Conservation (phyloP, 1,140 invertebrate species). For the Ostrea denselamellosa region DNA sequence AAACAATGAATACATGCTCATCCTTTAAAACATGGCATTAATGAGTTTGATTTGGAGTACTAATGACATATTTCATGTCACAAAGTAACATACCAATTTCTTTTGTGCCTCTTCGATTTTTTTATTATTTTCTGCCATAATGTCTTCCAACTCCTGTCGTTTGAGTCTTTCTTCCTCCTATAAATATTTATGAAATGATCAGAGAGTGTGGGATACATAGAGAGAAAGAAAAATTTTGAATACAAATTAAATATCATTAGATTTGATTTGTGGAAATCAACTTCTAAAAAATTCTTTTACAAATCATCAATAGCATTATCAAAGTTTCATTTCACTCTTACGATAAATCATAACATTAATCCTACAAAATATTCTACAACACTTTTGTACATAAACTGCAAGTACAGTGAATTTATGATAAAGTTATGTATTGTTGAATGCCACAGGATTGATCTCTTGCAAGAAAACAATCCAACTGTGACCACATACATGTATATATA, state of each 20-base stretch:
- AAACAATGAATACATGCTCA: too few species aligned
- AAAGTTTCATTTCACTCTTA: not conserved
- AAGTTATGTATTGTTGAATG: not conserved
- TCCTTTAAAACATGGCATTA: too few species aligned
- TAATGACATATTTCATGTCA: not conserved
- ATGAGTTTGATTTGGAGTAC: too few species aligned
- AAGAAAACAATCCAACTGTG: constrained; percentile 1
- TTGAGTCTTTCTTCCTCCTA: constrained; percentile 97
- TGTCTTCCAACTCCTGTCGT: constrained; percentile 95
- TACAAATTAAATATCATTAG: not conserved
- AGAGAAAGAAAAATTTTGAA: not conserved
- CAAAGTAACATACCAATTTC: constrained; percentile 88
- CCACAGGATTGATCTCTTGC: constrained; percentile 21
- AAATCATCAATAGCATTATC: not conserved
- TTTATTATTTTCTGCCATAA: constrained; percentile 98
- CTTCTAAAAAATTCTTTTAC: constrained; percentile 3
- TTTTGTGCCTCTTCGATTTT: constrained; percentile 98
- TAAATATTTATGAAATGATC: constrained; percentile 69
- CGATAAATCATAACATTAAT: not conserved
- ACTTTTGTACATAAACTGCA: not conserved
- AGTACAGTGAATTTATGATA: not conserved
- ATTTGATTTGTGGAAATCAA: constrained; percentile 3
- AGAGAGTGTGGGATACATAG: constrained; percentile 37
- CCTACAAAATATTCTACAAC: not conserved
- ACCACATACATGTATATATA: not conserved